phyloP scores from a whole-genome alignment of 2,888 invertebrate species.

The Athrips mouffetella region DNA sequence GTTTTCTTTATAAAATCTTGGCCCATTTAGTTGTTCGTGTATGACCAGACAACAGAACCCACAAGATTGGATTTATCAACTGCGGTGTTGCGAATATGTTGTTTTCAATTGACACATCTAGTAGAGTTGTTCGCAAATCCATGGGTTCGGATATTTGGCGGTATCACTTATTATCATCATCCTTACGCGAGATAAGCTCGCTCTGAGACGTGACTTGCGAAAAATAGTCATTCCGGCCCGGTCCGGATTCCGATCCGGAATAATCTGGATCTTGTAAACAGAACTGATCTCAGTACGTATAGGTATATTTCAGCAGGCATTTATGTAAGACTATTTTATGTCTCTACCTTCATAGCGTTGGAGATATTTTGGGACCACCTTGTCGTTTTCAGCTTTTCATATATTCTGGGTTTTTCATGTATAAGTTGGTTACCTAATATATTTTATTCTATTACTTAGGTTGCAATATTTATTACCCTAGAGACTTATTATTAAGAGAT shows the following conservation, averaged over 20 bases:
- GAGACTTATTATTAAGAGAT: no score
- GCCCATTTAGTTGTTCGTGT: no score
- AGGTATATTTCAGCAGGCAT: background rate
- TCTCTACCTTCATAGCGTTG: background rate
- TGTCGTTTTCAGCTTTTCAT: no score
- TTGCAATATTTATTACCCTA: no score
- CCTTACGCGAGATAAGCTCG: slow-evolving; percentile 70
- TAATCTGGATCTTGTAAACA: slow-evolving; percentile 35
- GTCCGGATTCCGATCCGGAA: slow-evolving; percentile 50
- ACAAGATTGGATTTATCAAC: no score
- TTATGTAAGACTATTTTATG: background rate
- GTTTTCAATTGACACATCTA: background rate
- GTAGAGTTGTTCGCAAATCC: background rate
- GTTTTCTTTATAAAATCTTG: no score
- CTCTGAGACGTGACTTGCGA: slow-evolving; percentile 71
- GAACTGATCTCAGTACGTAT: slow-evolving; percentile 13
- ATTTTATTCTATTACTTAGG: no score
- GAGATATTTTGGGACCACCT: no score
- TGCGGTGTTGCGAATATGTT: background rate
- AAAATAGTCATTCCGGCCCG: slow-evolving; percentile 61
- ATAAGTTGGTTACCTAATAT: no score
- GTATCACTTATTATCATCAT: slow-evolving; percentile 76
- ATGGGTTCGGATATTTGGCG: slow-evolving; percentile 47
- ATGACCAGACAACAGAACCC: no score
- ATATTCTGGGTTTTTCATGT: no score